Evolutionary conservation across 2,113 vertebrate genomes (phyloP).

Genomic region (Panthera tigris): DNA sequence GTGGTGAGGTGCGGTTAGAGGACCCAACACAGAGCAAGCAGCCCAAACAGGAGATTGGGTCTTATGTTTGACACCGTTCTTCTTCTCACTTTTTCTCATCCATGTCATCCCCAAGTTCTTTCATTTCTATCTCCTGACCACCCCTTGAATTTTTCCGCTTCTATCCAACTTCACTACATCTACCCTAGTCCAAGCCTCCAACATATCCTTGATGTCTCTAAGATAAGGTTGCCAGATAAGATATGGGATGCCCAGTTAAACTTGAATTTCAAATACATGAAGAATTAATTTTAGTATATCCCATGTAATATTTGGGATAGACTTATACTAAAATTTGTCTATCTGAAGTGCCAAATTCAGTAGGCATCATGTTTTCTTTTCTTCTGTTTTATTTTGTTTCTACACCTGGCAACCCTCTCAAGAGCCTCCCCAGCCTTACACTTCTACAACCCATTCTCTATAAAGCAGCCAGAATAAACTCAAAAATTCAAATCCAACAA

Average conservation of each 20-base stretch:
- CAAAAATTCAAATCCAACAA: slow-evolving; percentile 1
- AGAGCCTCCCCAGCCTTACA: not conserved
- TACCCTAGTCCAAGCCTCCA: not conserved
- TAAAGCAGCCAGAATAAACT: not conserved
- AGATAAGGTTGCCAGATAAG: not conserved
- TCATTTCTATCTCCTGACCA: not conserved
- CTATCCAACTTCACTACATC: not conserved
- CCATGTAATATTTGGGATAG: not conserved
- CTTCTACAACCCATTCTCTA: not conserved
- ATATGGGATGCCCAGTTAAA: not conserved
- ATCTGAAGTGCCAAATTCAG: slow-evolving; percentile 22
- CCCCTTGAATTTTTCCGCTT: not conserved
- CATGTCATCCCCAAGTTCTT: not conserved
- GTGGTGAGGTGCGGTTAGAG: not conserved
- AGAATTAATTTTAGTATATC: not conserved
- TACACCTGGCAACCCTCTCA: not conserved
- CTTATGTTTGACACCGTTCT: not conserved
- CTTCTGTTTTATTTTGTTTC: slow-evolving; percentile 30
- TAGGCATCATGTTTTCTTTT: not conserved
- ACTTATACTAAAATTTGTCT: not conserved
- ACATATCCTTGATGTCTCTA: not conserved
- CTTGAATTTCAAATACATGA: not conserved
- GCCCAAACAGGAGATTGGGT: not conserved
- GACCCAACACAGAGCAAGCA: not conserved
- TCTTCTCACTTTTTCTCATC: not conserved